These are phyloP conservation scores for Trachemys scripta DNA, from an alignment of 2,113 vertebrate genomes.

Conservation along the genomic window DNA sequence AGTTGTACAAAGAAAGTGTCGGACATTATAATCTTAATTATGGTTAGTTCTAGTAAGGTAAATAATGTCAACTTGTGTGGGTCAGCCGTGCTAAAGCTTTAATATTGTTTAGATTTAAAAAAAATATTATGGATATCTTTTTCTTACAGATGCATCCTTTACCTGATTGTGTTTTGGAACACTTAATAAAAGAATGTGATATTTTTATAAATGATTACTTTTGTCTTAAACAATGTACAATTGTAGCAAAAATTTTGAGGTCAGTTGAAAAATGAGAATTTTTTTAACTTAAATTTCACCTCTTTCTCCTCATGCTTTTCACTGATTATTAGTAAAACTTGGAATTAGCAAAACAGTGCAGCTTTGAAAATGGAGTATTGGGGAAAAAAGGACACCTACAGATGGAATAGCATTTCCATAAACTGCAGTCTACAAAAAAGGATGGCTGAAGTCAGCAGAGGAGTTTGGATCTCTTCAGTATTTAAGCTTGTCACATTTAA, in stretches of 20 bases:
- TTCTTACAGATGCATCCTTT: conserved; percentile 32
- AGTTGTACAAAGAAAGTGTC: accelerated
- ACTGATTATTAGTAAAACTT: not conserved
- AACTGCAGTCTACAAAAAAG: not conserved
- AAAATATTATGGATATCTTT: not conserved
- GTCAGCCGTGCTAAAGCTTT: not conserved
- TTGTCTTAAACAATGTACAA: conserved; percentile 66
- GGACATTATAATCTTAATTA: accelerated
- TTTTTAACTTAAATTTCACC: not conserved
- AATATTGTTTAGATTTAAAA: not conserved
- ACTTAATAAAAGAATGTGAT: conserved; percentile 50
- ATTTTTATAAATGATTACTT: conserved; percentile 55
- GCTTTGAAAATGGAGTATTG: not conserved
- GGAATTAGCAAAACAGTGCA: not conserved
- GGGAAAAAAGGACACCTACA: conserved; percentile 13
- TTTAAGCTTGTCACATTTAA: conserved; percentile 57
- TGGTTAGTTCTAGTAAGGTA: not conserved
- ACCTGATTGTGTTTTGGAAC: conserved; percentile 57
- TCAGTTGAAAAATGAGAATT: conserved; percentile 8
- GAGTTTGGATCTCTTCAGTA: conserved; percentile 36
- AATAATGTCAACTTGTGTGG: not conserved
- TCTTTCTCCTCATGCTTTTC: conserved; percentile 29
- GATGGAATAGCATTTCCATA: conserved; percentile 38
- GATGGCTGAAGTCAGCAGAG: conserved; percentile 34
- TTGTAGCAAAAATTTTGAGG: conserved; percentile 58